phyloP scores from a whole-genome alignment of 2,113 vertebrate genomes.

The Rafetus swinhoei region DNA sequence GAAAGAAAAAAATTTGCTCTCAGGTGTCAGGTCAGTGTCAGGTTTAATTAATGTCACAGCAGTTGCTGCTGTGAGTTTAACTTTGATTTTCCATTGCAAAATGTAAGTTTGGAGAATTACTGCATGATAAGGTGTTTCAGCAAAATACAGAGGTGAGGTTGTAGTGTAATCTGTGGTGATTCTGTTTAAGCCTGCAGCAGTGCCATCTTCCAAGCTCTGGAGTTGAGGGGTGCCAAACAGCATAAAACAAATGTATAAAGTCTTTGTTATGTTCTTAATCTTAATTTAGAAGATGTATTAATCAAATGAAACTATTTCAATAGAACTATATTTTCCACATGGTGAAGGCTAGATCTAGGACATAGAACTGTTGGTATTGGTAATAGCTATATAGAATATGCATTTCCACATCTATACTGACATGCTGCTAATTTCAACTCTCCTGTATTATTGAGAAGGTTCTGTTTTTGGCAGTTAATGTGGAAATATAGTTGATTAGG shows the following conservation, averaged over 20 bases:
- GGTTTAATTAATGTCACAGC: slow-evolving; percentile 2
- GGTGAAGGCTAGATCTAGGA: background rate
- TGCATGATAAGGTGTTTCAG: slow-evolving; percentile 18
- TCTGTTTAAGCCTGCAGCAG: slow-evolving; percentile 28
- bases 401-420: background rate
- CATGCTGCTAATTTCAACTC: background rate
- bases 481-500: background rate
- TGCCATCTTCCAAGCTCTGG: slow-evolving; percentile 35
- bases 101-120: slow-evolving; percentile 35
- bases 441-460: background rate
- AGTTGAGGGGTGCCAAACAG: slow-evolving; percentile 1
- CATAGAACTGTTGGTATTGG: background rate
- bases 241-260: slow-evolving; percentile 37
- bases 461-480: background rate
- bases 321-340: background rate
- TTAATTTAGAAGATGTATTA: slow-evolving; percentile 44
- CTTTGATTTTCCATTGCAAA: slow-evolving; percentile 47
- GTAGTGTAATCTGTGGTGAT: slow-evolving; percentile 46
- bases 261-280: slow-evolving; percentile 41
- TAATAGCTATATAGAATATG: background rate
- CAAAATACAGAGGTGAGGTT: slow-evolving; percentile 44
- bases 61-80: slow-evolving; percentile 10
- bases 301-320: slow-evolving; percentile 51
- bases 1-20: slow-evolving; percentile 31
- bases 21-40: slow-evolving; percentile 33